Percentiles rank a stretch among this genome's conserved stretches.
These are phyloP conservation scores for Drosophila peninsularis DNA, from an alignment of 2,888 invertebrate species.

Conservation along the genomic window DNA sequence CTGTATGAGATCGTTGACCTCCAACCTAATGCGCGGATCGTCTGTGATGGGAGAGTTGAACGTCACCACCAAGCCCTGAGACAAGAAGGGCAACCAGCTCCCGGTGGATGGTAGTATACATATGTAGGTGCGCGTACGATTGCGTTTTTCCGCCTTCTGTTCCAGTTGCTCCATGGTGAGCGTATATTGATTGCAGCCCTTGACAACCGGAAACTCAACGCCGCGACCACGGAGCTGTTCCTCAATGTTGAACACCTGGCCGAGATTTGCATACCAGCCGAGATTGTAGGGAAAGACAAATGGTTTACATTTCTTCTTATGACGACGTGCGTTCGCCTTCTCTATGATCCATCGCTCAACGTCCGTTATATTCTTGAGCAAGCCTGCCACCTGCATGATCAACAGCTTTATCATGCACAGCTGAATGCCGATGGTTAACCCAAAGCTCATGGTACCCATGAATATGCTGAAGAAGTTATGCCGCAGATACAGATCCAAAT, in stretches of 20 bases:
- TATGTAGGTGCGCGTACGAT: slow-evolving; percentile 89
- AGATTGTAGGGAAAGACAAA: slow-evolving; percentile 95
- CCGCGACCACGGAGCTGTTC: slow-evolving; percentile 88
- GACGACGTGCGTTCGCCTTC: slow-evolving; percentile 90
- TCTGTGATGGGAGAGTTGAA: slow-evolving; percentile 92
- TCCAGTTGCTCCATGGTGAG: slow-evolving; percentile 94
- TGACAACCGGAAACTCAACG: slow-evolving; percentile 91
- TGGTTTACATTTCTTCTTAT: slow-evolving; percentile 56
- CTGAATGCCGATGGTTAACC: slow-evolving; percentile 95
- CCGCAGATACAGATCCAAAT: slow-evolving; percentile 85
- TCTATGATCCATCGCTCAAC: slow-evolving; percentile 98
- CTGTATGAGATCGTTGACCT: slow-evolving; percentile 89
- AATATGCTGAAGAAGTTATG: slow-evolving; percentile 89
- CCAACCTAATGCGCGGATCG: slow-evolving; percentile 91
- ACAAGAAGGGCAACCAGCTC: slow-evolving; percentile 89
- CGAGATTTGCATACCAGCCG: slow-evolving; percentile 87
- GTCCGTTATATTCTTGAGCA: slow-evolving; percentile 94
- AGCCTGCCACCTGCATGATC: slow-evolving; percentile 92
- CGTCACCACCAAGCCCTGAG: slow-evolving; percentile 88
- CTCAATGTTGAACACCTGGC: slow-evolving; percentile 88
- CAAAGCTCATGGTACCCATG: slow-evolving; percentile 92
- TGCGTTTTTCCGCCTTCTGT: slow-evolving; percentile 94
- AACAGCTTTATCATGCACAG: slow-evolving; percentile 95
- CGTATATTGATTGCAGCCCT: slow-evolving; percentile 93
- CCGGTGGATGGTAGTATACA: slow-evolving; percentile 89